Evolutionary conservation across 2,797 vertebrate genomes (phyloP), one percentile per base, ranked within the genome.

Genomic region (Danio tinwini): DNA sequence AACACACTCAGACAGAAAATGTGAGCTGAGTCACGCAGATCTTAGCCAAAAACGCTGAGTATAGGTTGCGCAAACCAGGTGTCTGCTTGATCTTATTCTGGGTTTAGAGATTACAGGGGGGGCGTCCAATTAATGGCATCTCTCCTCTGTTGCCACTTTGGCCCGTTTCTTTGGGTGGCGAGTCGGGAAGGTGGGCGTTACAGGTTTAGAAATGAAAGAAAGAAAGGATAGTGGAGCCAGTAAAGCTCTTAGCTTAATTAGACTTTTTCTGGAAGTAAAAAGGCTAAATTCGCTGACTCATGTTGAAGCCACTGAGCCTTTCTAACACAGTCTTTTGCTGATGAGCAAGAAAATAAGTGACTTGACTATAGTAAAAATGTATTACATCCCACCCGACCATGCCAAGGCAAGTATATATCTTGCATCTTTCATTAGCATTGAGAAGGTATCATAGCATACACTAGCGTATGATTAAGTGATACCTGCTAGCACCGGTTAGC

Each of bases 221-320:
- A 78, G 78, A 78, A 87, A 90, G 85, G 89, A 86, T 85, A 86
- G 87, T 86, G 86, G 75, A 88, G 91, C 93, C 92, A 94, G 87
- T 93, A 89, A 94, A 91, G 95, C 95, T 97, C 95, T 96, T 95
- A 96, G 92, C 91, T 93, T 95, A 96, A 96, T 96, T 94, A 94
- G 88, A 93, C 90, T 87, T 92, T 91, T 93, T 91, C 91, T 94
- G 93, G 89, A 89, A 89, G 88, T 83, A 75, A 81, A 85, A 44
- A 74, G 68, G 49, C 80, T 87, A 72, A 71, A 76, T 88, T 86
- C 59, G 81, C 92, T 91, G 91, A 93, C 89, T 91, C 79, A 81
- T 44, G 49, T 73, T 19, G 14, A 82, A 75, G 49, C 44, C 44
- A 78, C 11, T 12, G 39, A 76, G 68, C 78, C 49, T 83, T 85